Base-by-base conservation (phyloP, 92 coral and sea anemone species). In the Epizoanthus scotinus region DNA sequence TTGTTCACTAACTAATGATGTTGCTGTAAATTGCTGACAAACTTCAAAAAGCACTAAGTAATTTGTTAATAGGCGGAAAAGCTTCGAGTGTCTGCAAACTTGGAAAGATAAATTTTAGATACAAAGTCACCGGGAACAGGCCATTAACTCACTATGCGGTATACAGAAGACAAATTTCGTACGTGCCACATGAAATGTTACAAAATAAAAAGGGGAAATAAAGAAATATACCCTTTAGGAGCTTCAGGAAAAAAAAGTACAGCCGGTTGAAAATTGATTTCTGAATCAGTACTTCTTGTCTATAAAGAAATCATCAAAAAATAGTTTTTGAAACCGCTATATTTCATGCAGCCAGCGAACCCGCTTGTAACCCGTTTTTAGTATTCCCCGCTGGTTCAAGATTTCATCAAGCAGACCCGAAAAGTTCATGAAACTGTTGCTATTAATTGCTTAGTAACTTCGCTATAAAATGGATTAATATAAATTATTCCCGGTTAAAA, bases 31-130 rank as follows among this genome's bases (percentile, higher is more conserved):
- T 34, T 70, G 40, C 22, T 14, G 44, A 25, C 63, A 40, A 36
- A 36, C 8, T 59, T 59, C 21, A 75, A 40, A 22, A 38, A 75
- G 2, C 68, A 27, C 65, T 60, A 68, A 60, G 81, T 75, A 75
- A 75, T 75, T 75, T 75, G 68, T 59, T 75, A 59, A 75, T 75
- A 40, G 56, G 79, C 67, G 66, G 81, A 55, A 59, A 75, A 63
- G 26, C 49, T 13, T 36, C 36, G 63, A 75, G 81, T 13, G 67
- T 27, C 6, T 36, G 21, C 29, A 58, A 75, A 58, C 44, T 12
- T 38, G 25, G 38, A 67, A 22, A 20, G 56, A 34, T 15, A 34
- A 27, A 59, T 58, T 10, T 59, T 75, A 27, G 38, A 75, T 29
- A 75, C 29, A 59, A 75, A 59, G 34, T 57, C 21, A 75, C 17